Conservation (phyloP, 2,113 vertebrate species). For the Leucoraja erinaceus region DNA sequence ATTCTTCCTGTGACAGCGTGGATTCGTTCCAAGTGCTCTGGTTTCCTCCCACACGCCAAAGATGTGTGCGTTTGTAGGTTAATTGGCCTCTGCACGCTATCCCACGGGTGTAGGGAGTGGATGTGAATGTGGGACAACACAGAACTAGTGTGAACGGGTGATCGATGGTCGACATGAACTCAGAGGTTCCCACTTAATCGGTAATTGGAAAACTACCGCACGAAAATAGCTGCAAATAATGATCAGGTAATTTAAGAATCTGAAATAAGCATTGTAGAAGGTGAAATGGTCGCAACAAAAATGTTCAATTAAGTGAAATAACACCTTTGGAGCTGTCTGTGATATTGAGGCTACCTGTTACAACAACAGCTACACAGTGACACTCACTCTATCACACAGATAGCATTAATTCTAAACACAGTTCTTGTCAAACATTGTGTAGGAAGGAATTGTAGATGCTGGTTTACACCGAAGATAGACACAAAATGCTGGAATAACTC, state of each 20-base stretch:
- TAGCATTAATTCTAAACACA: neutral
- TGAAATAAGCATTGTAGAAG: neutral
- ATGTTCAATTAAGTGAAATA: neutral
- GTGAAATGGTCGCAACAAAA: neutral
- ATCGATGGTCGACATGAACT: no score
- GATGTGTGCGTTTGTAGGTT: no score
- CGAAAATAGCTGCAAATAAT: neutral
- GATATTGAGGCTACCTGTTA: neutral
- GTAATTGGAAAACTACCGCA: neutral
- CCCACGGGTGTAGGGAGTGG: no score
- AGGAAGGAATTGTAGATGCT: no score
- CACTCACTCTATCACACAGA: neutral
- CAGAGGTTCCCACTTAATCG: neutral
- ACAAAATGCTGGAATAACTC: no score
- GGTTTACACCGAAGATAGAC: no score
- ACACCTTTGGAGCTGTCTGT: neutral
- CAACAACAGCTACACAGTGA: neutral
- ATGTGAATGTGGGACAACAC: no score
- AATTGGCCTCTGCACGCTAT: no score
- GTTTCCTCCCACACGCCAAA: no score
- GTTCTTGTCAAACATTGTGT: neutral
- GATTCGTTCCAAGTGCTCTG: no score
- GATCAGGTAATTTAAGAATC: neutral
- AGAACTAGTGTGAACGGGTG: no score
- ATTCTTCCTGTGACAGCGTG: no score